These are phyloP conservation scores for Lucinisca nassula DNA, from an alignment of 2,888 invertebrate species.

Conservation along the genomic window DNA sequence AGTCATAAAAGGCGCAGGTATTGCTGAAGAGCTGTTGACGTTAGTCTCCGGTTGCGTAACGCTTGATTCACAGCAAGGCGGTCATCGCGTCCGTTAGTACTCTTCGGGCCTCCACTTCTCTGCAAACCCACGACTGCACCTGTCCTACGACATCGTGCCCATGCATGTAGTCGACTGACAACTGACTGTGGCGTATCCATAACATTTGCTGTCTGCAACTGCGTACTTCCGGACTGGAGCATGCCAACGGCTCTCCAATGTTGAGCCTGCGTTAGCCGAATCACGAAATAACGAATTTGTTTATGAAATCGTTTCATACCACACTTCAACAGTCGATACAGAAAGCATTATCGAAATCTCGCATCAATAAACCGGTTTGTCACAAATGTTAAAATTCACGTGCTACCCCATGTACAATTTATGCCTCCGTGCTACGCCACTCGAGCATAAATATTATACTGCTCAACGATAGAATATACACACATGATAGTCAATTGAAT, in stretches of 20 bases:
- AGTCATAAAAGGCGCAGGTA: not conserved
- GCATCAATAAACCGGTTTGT: too few species aligned
- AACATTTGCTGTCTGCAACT: not conserved
- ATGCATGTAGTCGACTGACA: not conserved
- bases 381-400: too few species aligned
- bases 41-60: not conserved
- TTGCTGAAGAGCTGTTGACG: not conserved
- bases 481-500: too few species aligned
- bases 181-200: not conserved
- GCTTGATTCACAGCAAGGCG: not conserved
- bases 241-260: not conserved
- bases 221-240: not conserved
- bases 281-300: too few species aligned
- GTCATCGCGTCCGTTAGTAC: not conserved
- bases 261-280: not conserved
- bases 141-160: not conserved
- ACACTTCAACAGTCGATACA: too few species aligned
- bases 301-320: too few species aligned
- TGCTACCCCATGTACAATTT: too few species aligned
- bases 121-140: too few species aligned
- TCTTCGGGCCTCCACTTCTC: not conserved
- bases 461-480: too few species aligned
- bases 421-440: too few species aligned
- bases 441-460: too few species aligned
- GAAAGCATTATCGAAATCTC: too few species aligned